Evolutionary conservation across 1,140 invertebrate species (phyloP), one percentile per base, ranked within the genome.

Genomic region (Dryas iulia): DNA sequence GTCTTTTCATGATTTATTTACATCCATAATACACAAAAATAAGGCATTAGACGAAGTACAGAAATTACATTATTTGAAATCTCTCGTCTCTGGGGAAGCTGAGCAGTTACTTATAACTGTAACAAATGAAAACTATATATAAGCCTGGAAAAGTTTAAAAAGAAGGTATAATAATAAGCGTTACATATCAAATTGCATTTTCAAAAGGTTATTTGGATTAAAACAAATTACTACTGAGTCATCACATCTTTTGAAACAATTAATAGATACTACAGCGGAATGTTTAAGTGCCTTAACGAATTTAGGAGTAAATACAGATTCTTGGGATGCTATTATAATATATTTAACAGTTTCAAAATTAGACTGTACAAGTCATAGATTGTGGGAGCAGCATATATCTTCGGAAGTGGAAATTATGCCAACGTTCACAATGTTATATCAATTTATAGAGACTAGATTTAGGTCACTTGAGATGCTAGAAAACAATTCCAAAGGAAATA

Each of bases 381-480:
- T 10, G 18, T 56, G 53, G 53, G 53, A 56, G 12, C 6, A 25
- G 3, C 12, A 8, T 18, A 24, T 56, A 25, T 8, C 4, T 12
- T 56, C 53, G 3, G 18, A 3, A 12, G 3, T 3, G 3, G 53
- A 56, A 11, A 23, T 24, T 18, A 3, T 56, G 25, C 53, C 21
- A 3, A 56, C 66, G 4, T 77, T 69, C 69, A 6, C 11, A 26
- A 31, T 67, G 30, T 24, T 77, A 7, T 39, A 5, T 0, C 23
- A 65, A 31, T 74, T 71, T 63, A 30, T 74, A n/a, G 61, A 68
- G 24, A 28, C 25, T 1, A 69, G 60, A 60, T 77, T 77, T 39
- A 66, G 70, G 35, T 52, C 56, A 5, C 59, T 77, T 28, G 75
- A 76, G 53, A 76, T 76, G 71, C 53, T 66, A 59, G 63, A 72